A percentile compares a stretch with the other conserved stretches of the same genome.
These are phyloP conservation scores for Novumbra hubbsi DNA, from an alignment of 2,797 vertebrate species.

Conservation along the genomic window DNA sequence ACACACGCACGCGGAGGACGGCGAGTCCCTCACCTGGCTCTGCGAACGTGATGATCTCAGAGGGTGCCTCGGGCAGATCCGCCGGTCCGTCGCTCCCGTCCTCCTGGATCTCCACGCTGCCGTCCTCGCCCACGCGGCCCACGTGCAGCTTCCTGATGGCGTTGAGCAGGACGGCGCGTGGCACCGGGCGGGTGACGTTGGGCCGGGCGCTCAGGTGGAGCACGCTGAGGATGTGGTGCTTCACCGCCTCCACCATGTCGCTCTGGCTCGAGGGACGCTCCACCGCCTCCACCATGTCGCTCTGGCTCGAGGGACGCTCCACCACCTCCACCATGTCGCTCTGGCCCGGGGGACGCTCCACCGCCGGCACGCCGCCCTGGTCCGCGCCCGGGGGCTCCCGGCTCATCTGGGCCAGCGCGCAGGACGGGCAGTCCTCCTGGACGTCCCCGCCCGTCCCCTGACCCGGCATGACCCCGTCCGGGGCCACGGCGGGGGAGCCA, in stretches of 20 bases:
- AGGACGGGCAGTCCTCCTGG: slow-evolving; percentile 82
- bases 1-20: slow-evolving; percentile 47
- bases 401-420: slow-evolving; percentile 84
- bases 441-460: slow-evolving; percentile 66
- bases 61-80: slow-evolving; percentile 85
- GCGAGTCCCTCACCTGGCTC: slow-evolving; percentile 94
- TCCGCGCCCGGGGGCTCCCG: slow-evolving; percentile 64
- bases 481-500: slow-evolving; percentile 71
- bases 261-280: slow-evolving; percentile 76
- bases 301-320: slow-evolving; percentile 76
- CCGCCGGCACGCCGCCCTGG: slow-evolving; percentile 35
- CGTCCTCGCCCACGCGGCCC: slow-evolving; percentile 91
- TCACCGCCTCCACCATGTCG: slow-evolving; percentile 98
- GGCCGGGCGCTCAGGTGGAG: slow-evolving; percentile 93
- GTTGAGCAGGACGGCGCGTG: slow-evolving; percentile 92
- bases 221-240: slow-evolving; percentile 97
- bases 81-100: slow-evolving; percentile 75
- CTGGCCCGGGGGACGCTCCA: slow-evolving; percentile 74
- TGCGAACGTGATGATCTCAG: slow-evolving; percentile 98
- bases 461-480: slow-evolving; percentile 73
- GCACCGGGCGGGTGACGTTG: slow-evolving; percentile 93
- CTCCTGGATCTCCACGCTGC: slow-evolving; percentile 89
- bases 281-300: slow-evolving; percentile 94
- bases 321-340: slow-evolving; percentile 95
- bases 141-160: slow-evolving; percentile 94